phyloP scores from a whole-genome alignment of 1,140 invertebrate species.

The Penaeus vannamei region DNA sequence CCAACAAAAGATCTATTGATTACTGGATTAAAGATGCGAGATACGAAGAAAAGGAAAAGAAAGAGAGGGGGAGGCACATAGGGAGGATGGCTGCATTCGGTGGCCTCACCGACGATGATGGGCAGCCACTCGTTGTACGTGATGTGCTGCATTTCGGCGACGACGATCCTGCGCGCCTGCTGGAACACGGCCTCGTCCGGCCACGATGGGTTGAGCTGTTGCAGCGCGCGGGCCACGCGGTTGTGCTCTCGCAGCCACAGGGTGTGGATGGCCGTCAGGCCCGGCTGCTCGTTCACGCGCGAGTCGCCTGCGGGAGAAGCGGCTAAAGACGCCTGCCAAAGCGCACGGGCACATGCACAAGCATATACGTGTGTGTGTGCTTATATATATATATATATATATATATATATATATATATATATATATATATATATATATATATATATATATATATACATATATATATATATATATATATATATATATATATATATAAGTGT shows the following conservation, averaged over 20 bases:
- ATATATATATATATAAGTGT: too few relatives aligned
- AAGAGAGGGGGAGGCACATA: too few relatives aligned
- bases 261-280: slow-evolving; percentile 76
- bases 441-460: too few relatives aligned
- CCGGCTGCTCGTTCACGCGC: slow-evolving; percentile 76
- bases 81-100: too few relatives aligned
- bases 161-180: slow-evolving; percentile 75
- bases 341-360: not conserved
- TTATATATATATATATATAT: too few relatives aligned
- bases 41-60: too few relatives aligned
- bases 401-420: too few relatives aligned
- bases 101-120: slow-evolving; percentile 67
- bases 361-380: too few relatives aligned
- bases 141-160: slow-evolving; percentile 74
- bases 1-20: too few relatives aligned
- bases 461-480: too few relatives aligned
- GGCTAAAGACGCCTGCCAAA: not conserved
- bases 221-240: slow-evolving; percentile 77
- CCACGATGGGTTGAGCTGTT: slow-evolving; percentile 87
- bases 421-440: too few relatives aligned
- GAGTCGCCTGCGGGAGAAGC: slow-evolving; percentile 71
- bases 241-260: slow-evolving; percentile 82
- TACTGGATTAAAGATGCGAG: too few relatives aligned
- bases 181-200: slow-evolving; percentile 82
- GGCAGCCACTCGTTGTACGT: slow-evolving; percentile 72